Evolutionary conservation across 1,140 invertebrate species (phyloP).

Genomic region (Microplitis mediator): DNA sequence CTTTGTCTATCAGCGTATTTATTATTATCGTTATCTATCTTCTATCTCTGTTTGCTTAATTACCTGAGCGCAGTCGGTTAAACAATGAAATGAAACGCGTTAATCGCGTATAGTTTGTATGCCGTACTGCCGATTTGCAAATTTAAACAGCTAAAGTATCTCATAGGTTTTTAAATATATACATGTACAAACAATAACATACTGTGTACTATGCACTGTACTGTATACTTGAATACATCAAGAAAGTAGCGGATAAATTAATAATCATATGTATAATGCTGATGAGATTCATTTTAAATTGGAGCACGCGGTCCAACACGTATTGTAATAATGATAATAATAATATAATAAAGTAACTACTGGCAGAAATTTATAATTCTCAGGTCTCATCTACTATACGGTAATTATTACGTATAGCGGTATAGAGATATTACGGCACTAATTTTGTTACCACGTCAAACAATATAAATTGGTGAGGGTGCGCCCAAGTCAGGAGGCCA

Average conservation of each 20-base stretch:
- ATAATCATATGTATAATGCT: neutral
- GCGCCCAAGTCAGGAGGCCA: constrained; percentile 13
- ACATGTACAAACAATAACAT: neutral
- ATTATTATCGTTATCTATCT: too few relatives aligned
- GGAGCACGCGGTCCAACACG: neutral
- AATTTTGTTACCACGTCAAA: constrained; percentile 29
- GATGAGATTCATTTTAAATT: constrained; percentile 16
- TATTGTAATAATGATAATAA: neutral
- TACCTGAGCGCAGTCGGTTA: neutral
- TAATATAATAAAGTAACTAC: neutral
- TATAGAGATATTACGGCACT: constrained; percentile 24
- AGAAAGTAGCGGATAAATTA: constrained; percentile 7
- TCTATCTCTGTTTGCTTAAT: too few relatives aligned
- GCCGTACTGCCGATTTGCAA: neutral
- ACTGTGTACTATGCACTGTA: neutral
- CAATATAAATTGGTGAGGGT: constrained; percentile 30
- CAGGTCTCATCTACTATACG: too few relatives aligned
- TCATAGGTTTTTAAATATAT: neutral
- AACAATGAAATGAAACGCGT: constrained; percentile 22
- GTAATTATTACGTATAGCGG: constrained; percentile 22
- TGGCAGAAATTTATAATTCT: neutral
- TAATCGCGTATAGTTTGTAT: neutral
- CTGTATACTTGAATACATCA: neutral
- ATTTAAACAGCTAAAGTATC: neutral
- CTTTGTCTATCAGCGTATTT: too few relatives aligned